A percentile compares a stretch with the other conserved stretches of the same genome.
Conservation (phyloP, 1,140 invertebrate genomes). For the Neuroterus valhalla region DNA sequence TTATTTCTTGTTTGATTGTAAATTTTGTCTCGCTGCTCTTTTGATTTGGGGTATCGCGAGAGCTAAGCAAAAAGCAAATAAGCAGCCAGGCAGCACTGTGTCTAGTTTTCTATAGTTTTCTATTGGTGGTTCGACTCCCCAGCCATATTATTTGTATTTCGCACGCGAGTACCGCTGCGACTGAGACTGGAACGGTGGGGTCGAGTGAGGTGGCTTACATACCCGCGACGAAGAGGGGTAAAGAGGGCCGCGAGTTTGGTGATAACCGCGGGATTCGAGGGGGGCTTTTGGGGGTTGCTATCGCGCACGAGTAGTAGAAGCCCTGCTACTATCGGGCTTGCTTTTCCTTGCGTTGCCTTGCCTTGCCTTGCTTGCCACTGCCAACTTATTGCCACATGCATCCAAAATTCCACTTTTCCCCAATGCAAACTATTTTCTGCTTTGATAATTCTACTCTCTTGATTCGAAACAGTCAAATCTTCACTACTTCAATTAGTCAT, state of each 20-base stretch:
- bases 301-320: slow-evolving; percentile 30
- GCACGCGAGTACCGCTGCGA: slow-evolving; percentile 70
- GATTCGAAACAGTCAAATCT: too few species aligned
- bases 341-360: too few species aligned
- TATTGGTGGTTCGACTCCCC: slow-evolving; percentile 41
- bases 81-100: too few species aligned
- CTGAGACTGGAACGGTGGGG: slow-evolving; percentile 70
- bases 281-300: slow-evolving; percentile 24
- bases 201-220: slow-evolving; percentile 72
- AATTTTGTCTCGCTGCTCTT: not conserved
- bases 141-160: slow-evolving; percentile 58
- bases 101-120: slow-evolving; percentile 39
- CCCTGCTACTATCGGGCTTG: slow-evolving; percentile 26
- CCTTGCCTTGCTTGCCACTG: slow-evolving; percentile 6
- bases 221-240: slow-evolving; percentile 43
- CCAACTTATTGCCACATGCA: slow-evolving; percentile 10
- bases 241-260: slow-evolving; percentile 37
- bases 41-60: slow-evolving; percentile 8
- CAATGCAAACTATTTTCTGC: too few species aligned
- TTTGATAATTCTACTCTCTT: too few species aligned
- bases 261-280: slow-evolving; percentile 43
- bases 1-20: slow-evolving; percentile 31
- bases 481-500: too few species aligned
- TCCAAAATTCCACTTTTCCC: not conserved
- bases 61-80: too few species aligned